Percentiles rank a stretch among this genome's conserved stretches.
Conservation (phyloP, 2,888 invertebrate species). For the Limnephilus marmoratus region DNA sequence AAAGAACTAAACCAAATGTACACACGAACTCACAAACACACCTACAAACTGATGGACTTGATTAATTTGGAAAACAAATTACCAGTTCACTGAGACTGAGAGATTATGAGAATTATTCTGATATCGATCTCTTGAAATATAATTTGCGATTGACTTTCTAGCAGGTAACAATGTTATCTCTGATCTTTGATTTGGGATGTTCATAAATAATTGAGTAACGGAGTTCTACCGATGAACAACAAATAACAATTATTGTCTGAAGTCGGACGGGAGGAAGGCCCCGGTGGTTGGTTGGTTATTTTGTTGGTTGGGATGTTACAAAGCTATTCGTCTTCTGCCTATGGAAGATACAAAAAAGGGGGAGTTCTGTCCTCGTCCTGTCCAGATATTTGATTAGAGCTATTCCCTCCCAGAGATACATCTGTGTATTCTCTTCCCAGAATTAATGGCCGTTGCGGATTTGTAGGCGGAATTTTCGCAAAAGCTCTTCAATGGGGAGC, state of each 20-base stretch:
- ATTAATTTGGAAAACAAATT: constrained; percentile 8
- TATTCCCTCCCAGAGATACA: constrained; percentile 50
- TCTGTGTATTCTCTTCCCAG: constrained; percentile 59
- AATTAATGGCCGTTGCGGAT: constrained; percentile 59
- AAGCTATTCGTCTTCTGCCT: constrained; percentile 62
- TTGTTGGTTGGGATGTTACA: constrained; percentile 50
- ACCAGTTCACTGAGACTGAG: background rate
- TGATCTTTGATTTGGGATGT: background rate
- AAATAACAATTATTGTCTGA: constrained; percentile 56
- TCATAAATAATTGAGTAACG: background rate
- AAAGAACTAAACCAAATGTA: constrained; percentile 12
- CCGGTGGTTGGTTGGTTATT: background rate
- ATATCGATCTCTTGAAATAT: background rate
- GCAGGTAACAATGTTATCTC: background rate
- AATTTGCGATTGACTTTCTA: background rate
- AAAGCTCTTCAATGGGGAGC: constrained; percentile 38
- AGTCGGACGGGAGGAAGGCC: background rate
- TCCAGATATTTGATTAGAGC: constrained; percentile 64
- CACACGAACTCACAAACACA: background rate
- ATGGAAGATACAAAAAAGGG: constrained; percentile 59
- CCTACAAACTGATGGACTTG: background rate
- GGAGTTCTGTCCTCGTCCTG: constrained; percentile 48
- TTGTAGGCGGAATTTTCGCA: constrained; percentile 57
- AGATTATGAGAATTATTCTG: background rate
- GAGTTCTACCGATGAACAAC: constrained; percentile 15